Conservation (phyloP, 2,113 vertebrate species). For the Crotalus helleri region DNA sequence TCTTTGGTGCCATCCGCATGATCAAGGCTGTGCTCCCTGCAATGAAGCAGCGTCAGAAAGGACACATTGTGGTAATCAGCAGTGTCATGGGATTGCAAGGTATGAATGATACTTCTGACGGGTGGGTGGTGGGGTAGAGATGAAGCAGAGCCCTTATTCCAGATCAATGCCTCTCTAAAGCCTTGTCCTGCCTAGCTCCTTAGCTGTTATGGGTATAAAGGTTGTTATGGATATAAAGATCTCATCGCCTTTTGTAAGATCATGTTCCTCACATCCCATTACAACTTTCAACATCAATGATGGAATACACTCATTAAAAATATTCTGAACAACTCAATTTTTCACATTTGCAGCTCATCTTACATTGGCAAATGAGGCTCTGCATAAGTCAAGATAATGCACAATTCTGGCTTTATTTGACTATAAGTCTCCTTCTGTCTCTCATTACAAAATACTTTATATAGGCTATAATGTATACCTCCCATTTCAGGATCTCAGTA, state of each 20-base stretch:
- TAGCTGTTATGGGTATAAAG: not conserved
- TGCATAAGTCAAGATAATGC: not conserved
- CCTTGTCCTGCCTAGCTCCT: not conserved
- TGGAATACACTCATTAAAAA: not conserved
- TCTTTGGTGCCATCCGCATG: conserved; percentile 86
- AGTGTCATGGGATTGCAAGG: conserved; percentile 76
- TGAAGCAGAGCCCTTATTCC: not conserved
- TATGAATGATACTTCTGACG: not conserved
- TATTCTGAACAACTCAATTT: not conserved
- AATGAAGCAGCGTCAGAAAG: conserved; percentile 83
- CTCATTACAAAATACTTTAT: not conserved
- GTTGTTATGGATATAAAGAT: not conserved
- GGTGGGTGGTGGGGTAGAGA: rapidly evolving
- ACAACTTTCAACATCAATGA: not conserved
- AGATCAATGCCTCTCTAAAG: not conserved
- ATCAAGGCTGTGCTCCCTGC: conserved; percentile 87
- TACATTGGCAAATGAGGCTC: not conserved
- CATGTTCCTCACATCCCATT: not conserved
- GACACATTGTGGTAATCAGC: conserved; percentile 92
- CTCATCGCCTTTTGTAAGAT: not conserved
- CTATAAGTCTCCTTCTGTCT: too few relatives aligned
- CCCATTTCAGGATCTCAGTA: not conserved
- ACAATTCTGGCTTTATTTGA: not conserved
- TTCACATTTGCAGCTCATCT: not conserved
- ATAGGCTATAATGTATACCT: too few relatives aligned